Evolutionary conservation across 1,140 invertebrate genomes (phyloP).

Genomic region (Drosophila burlai): DNA sequence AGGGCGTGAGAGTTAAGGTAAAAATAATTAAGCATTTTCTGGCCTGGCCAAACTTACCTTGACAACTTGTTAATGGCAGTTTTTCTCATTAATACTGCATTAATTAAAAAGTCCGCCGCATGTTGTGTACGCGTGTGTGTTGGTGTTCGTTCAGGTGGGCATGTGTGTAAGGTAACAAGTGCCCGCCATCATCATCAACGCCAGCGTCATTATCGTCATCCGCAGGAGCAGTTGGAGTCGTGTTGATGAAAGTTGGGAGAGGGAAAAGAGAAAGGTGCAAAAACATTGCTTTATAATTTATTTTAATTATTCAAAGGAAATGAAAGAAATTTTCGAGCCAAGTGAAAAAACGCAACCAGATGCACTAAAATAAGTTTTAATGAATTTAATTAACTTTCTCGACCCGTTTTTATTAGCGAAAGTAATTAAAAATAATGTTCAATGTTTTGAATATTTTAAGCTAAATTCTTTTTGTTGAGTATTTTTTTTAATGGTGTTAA

Average conservation of each 20-base stretch:
- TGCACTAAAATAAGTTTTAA: conserved; percentile 18
- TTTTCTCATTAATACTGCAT: conserved; percentile 91
- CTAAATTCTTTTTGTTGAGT: not conserved
- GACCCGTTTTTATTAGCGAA: not conserved
- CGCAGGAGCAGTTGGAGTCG: conserved; percentile 6
- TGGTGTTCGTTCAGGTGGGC: conserved; percentile 18
- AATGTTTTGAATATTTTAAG: conserved; percentile 2
- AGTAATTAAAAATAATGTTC: conserved; percentile 1
- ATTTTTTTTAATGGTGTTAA: not conserved
- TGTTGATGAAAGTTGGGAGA: conserved; percentile 3
- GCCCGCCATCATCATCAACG: conserved; percentile 32
- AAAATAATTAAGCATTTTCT: conserved; percentile 73
- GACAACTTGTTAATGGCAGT: conserved; percentile 90
- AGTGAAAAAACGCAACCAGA: conserved; percentile 7
- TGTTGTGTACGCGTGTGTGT: conserved; percentile 34
- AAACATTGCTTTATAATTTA: conserved; percentile 54
- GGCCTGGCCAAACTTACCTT: conserved; percentile 85
- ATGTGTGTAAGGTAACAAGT: conserved; percentile 62
- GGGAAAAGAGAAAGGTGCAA: conserved; percentile 11
- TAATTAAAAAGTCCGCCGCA: conserved; percentile 87
- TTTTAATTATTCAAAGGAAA: conserved; percentile 45
- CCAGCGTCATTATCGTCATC: conserved; percentile 17
- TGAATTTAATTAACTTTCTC: conserved; percentile 13
- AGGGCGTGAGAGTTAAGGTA: conserved; percentile 43
- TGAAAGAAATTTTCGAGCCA: conserved; percentile 14